phyloP scores from a whole-genome alignment of 2,113 vertebrate species.

The Ptychochromis oligacanthus region DNA sequence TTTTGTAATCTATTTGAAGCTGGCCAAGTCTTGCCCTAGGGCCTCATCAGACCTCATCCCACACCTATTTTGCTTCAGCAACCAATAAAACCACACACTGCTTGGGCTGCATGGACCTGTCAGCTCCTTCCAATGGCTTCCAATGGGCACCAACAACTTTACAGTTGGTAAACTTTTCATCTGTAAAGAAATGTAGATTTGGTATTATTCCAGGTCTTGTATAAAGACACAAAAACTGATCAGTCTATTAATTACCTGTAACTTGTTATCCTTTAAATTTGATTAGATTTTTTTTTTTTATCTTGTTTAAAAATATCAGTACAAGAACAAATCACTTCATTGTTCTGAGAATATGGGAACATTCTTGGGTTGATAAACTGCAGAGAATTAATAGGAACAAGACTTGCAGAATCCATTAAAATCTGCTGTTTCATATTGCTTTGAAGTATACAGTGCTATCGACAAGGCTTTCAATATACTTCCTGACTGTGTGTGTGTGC shows the following conservation, averaged over 20 bases:
- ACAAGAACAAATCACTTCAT: neutral
- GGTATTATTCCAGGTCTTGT: neutral
- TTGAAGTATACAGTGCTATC: neutral
- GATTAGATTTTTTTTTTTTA: neutral
- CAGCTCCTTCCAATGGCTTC: too few species aligned
- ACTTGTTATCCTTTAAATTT: neutral
- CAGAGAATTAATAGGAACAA: neutral
- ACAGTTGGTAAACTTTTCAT: too few species aligned
- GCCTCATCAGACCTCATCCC: too few species aligned
- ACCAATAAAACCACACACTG: too few species aligned
- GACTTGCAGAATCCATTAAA: neutral
- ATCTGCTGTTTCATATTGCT: conserved; percentile 1
- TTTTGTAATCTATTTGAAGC: too few species aligned
- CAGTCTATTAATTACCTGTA: neutral
- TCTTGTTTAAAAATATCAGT: neutral
- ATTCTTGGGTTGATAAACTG: neutral
- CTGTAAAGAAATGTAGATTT: neutral
- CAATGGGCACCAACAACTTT: too few species aligned
- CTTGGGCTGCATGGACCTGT: too few species aligned
- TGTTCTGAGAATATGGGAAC: neutral
- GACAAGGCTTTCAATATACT: neutral
- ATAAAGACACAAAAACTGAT: neutral
- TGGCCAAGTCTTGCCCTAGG: too few species aligned
- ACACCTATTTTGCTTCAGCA: too few species aligned
- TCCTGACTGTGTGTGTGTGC: neutral